A percentile compares a stretch with the other conserved stretches of the same genome.
phyloP scores from a whole-genome alignment of 1,140 invertebrate species.

The Eupristina koningsbergeri region DNA sequence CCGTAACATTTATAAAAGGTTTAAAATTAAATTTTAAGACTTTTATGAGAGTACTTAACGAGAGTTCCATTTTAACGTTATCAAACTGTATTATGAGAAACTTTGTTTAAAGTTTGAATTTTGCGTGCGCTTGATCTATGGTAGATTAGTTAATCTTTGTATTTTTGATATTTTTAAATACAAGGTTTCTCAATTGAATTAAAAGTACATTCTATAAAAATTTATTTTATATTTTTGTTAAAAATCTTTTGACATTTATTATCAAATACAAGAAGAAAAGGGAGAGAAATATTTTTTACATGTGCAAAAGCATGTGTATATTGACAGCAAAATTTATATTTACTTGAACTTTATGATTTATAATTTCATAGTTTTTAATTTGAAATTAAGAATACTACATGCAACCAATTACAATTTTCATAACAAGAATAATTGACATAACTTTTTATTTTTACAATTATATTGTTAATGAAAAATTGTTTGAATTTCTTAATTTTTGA shows the following conservation, averaged over 20 bases:
- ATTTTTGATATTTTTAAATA: not conserved
- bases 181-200: not conserved
- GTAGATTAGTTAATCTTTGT: slow-evolving; percentile 2
- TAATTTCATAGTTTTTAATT: too few species aligned
- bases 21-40: not conserved
- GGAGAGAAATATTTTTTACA: not conserved
- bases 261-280: not conserved
- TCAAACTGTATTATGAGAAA: not conserved
- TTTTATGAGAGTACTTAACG: not conserved
- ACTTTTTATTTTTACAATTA: too few species aligned
- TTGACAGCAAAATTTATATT: too few species aligned
- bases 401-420: too few species aligned
- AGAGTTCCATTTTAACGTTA: not conserved
- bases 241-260: not conserved
- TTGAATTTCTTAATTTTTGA: too few species aligned
- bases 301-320: too few species aligned
- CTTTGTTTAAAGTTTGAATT: not conserved
- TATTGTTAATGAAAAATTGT: too few species aligned
- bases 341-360: too few species aligned
- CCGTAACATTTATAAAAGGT: not conserved
- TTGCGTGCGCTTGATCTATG: not conserved
- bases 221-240: not conserved
- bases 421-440: too few species aligned
- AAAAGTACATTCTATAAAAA: not conserved
- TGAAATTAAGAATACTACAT: too few species aligned